phyloP scores from a whole-genome alignment of 2,888 invertebrate species.

The Pandemis heparana region DNA sequence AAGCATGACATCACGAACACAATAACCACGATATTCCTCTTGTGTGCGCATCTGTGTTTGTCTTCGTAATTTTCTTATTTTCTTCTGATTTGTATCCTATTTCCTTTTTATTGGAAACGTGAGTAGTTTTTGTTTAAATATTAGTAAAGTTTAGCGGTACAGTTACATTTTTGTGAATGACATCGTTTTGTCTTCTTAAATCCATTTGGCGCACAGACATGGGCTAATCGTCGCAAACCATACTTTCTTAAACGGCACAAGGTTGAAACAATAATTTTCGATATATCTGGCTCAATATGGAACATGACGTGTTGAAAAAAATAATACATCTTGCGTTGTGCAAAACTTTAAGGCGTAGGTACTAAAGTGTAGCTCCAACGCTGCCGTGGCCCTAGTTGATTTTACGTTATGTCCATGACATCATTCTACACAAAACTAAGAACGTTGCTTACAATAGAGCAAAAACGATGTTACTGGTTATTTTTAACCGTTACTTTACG shows the following conservation, averaged over 20 bases:
- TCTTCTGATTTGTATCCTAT: slow-evolving; percentile 19
- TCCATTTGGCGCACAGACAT: slow-evolving; percentile 6
- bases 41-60: slow-evolving; percentile 23
- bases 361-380: slow-evolving; percentile 3
- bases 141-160: background rate
- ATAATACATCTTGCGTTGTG: slow-evolving; percentile 28
- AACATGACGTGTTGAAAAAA: slow-evolving; percentile 13
- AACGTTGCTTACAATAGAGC: slow-evolving; percentile 20
- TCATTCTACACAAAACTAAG: slow-evolving; percentile 26
- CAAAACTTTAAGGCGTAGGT: slow-evolving; percentile 19
- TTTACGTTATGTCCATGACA: slow-evolving; percentile 32
- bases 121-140: slow-evolving; percentile 7
- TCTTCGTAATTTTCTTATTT: background rate
- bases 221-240: slow-evolving; percentile 31
- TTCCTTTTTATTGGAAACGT: slow-evolving; percentile 36
- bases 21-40: slow-evolving; percentile 22
- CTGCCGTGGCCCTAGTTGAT: slow-evolving; percentile 20
- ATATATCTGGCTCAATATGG: slow-evolving; percentile 22
- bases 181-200: background rate
- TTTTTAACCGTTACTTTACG: slow-evolving; percentile 35
- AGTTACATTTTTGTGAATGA: background rate
- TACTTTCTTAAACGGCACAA: slow-evolving; percentile 31
- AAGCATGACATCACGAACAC: background rate
- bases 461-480: slow-evolving; percentile 29
- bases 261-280: slow-evolving; percentile 33